Percentiles rank a stretch among this genome's conserved stretches.
phyloP scores from a whole-genome alignment of 2,888 invertebrate species.

The Eupithecia subumbrata region DNA sequence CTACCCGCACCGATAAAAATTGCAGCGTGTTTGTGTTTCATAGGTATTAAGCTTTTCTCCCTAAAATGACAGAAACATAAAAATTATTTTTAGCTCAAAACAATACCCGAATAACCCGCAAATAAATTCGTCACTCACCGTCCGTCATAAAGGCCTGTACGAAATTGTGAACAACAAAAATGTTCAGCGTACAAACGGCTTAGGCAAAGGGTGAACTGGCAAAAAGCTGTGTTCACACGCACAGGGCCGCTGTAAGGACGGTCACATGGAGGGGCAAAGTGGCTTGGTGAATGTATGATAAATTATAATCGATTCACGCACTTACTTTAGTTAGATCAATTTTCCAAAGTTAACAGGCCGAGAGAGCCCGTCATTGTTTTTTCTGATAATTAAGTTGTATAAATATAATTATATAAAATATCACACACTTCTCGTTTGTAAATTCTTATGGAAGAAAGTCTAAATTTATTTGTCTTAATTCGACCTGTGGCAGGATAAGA shows the following conservation, averaged over 20 bases:
- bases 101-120: slow-evolving; percentile 10
- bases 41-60: too few species aligned
- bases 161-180: slow-evolving; percentile 59
- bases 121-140: slow-evolving; percentile 35
- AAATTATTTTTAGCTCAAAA: not conserved
- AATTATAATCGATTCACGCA: too few species aligned
- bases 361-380: not conserved
- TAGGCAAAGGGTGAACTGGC: slow-evolving; percentile 53
- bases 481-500: not conserved
- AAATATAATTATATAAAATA: not conserved
- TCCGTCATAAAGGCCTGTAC: slow-evolving; percentile 50
- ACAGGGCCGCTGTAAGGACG: slow-evolving; percentile 35
- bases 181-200: slow-evolving; percentile 53
- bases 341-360: not conserved
- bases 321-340: too few species aligned
- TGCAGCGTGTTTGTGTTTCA: too few species aligned
- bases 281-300: not conserved
- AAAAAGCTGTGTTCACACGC: slow-evolving; percentile 60
- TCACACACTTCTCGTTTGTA: not conserved
- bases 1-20: too few species aligned
- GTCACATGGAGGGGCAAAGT: not conserved
- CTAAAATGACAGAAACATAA: too few species aligned
- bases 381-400: not conserved
- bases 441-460: too few species aligned
- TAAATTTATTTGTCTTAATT: not conserved